Evolutionary conservation across 2,888 invertebrate species (phyloP).

Genomic region (Erebia ligea): DNA sequence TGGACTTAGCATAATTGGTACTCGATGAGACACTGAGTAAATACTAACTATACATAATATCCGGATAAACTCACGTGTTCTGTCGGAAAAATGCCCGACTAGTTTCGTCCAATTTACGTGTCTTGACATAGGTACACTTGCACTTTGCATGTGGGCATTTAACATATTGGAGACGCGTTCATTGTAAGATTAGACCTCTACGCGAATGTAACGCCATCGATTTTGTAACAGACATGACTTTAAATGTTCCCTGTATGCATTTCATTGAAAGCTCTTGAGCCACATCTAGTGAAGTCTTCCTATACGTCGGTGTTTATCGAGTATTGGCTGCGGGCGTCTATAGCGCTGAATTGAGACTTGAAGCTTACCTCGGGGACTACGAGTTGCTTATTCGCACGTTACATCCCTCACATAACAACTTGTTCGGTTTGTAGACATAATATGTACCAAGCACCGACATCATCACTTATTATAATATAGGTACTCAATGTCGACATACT

Average conservation of each 20-base stretch:
- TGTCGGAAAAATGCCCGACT: no score
- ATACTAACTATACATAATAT: no score
- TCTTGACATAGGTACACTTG: no score
- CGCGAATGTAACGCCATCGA: no score
- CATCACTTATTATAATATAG: not conserved
- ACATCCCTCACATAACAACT: slow-evolving; percentile 13
- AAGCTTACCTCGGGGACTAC: slow-evolving; percentile 29
- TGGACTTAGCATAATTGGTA: not conserved
- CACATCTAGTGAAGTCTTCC: slow-evolving; percentile 25
- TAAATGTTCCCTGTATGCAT: not conserved
- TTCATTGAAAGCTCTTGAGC: not conserved
- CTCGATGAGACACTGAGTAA: not conserved
- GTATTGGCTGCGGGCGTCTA: slow-evolving; percentile 18
- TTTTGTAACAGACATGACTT: no score
- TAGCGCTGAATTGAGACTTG: slow-evolving; percentile 40
- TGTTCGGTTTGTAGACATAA: slow-evolving; percentile 1
- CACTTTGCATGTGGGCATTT: no score
- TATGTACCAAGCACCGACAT: not conserved
- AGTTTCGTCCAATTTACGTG: no score
- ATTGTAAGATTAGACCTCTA: no score
- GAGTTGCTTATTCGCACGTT: slow-evolving; percentile 35
- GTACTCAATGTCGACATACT: no score
- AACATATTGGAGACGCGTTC: no score
- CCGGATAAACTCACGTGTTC: no score
- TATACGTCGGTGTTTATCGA: slow-evolving; percentile 23